Percentiles rank a stretch among this genome's conserved stretches.
These are phyloP conservation scores for Aphidius ervi DNA, from an alignment of 1,140 invertebrate species.

Conservation along the genomic window DNA sequence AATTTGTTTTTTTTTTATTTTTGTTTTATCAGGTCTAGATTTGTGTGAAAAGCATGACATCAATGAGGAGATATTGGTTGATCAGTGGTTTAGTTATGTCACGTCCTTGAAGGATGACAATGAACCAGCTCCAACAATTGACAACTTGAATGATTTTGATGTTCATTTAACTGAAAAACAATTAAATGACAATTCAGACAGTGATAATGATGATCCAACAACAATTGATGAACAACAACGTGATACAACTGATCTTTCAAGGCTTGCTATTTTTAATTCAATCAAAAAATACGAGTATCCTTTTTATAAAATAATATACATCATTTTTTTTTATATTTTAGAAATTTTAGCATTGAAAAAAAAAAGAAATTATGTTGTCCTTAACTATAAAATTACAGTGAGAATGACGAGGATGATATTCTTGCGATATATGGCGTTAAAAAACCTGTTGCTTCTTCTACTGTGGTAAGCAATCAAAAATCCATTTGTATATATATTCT, in stretches of 20 bases:
- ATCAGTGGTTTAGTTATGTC: slow-evolving; percentile 47
- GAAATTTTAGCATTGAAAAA: background rate
- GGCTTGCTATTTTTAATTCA: slow-evolving; percentile 18
- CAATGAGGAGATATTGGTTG: slow-evolving; percentile 44
- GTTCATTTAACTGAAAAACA: slow-evolving; percentile 26
- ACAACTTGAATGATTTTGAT: slow-evolving; percentile 39
- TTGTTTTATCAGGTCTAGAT: slow-evolving; percentile 39
- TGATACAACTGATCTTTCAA: slow-evolving; percentile 12
- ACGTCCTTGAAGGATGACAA: slow-evolving; percentile 30
- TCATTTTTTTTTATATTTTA: background rate
- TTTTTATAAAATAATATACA: slow-evolving; percentile 6
- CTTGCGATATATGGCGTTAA: slow-evolving; percentile 39
- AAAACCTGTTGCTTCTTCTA: slow-evolving; percentile 18
- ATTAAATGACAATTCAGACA: background rate
- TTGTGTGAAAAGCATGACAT: slow-evolving; percentile 38
- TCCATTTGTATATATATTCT: background rate
- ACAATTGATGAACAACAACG: background rate
- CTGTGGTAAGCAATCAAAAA: slow-evolving; percentile 26
- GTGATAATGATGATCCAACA: background rate
- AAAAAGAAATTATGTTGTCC: slow-evolving; percentile 2
- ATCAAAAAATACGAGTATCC: slow-evolving; percentile 14
- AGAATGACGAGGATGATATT: slow-evolving; percentile 37
- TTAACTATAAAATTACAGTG: slow-evolving; percentile 25
- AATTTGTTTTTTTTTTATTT: background rate
- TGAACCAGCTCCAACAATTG: slow-evolving; percentile 36